Percentiles rank a stretch among this genome's conserved stretches.
These are phyloP conservation scores for Cephonodes hylas DNA, from an alignment of 2,888 invertebrate species.

Conservation along the genomic window DNA sequence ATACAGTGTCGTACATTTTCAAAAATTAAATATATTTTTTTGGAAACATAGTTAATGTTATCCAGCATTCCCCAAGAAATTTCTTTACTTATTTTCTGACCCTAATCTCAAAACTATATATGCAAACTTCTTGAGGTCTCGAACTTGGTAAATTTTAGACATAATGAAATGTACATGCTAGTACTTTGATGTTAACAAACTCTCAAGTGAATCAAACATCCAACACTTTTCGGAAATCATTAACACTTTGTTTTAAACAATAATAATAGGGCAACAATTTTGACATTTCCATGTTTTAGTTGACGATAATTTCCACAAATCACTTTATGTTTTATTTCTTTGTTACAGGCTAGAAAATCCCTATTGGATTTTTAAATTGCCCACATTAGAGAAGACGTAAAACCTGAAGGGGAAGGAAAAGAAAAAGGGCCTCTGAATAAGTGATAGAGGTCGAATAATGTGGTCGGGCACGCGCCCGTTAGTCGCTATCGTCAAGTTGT, in stretches of 20 bases:
- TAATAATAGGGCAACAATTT: too few relatives aligned
- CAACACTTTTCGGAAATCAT: too few relatives aligned
- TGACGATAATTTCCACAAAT: too few relatives aligned
- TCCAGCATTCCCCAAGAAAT: not conserved
- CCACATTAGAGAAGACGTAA: constrained; percentile 22
- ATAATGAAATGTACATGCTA: too few relatives aligned
- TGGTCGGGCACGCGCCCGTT: constrained; percentile 69
- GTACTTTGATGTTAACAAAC: too few relatives aligned
- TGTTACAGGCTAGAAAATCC: constrained; percentile 42
- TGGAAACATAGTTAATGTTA: not conserved
- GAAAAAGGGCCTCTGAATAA: constrained; percentile 26
- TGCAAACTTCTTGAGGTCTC: too few relatives aligned
- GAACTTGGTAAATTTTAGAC: too few relatives aligned
- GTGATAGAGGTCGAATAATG: constrained; percentile 60
- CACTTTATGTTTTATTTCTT: constrained; percentile 19
- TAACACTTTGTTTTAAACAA: too few relatives aligned
- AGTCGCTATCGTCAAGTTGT: constrained; percentile 56
- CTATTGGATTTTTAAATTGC: constrained; percentile 15
- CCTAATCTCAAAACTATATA: too few relatives aligned
- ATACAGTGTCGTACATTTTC: not conserved
- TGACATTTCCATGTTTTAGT: too few relatives aligned
- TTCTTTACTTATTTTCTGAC: too few relatives aligned
- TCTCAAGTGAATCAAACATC: too few relatives aligned
- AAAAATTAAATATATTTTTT: not conserved
- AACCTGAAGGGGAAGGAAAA: constrained; percentile 39